phyloP scores from a whole-genome alignment of 2,888 invertebrate genomes.

The Callosobruchus maculatus region DNA sequence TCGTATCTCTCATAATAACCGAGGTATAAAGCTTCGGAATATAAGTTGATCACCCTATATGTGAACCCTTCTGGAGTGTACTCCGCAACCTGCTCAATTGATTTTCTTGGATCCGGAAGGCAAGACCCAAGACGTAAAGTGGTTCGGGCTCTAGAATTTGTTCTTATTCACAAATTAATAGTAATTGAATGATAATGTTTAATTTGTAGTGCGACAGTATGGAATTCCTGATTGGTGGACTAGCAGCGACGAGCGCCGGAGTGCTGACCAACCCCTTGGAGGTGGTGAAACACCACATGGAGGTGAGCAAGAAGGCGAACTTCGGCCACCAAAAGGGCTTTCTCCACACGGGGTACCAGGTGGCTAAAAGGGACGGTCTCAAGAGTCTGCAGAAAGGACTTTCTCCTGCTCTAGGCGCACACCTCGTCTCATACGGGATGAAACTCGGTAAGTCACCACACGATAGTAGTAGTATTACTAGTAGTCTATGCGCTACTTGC shows the following conservation, averaged over 20 bases:
- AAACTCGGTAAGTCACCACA: slow-evolving; percentile 19
- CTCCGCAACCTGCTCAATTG: too few relatives aligned
- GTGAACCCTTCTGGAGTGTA: too few relatives aligned
- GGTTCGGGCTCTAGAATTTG: too few relatives aligned
- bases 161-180: too few relatives aligned
- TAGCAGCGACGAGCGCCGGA: slow-evolving; percentile 25
- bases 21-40: too few relatives aligned
- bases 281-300: slow-evolving; percentile 28
- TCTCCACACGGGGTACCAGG: slow-evolving; percentile 18
- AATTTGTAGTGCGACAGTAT: slow-evolving; percentile 4
- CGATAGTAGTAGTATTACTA: too few relatives aligned
- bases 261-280: slow-evolving; percentile 25
- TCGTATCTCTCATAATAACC: too few relatives aligned
- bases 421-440: slow-evolving; percentile 24
- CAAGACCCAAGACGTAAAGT: too few relatives aligned
- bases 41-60: too few relatives aligned
- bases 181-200: too few relatives aligned
- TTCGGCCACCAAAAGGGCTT: slow-evolving; percentile 14
- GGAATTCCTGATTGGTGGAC: slow-evolving; percentile 26
- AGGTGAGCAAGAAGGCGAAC: slow-evolving; percentile 22
- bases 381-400: slow-evolving; percentile 24
- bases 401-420: slow-evolving; percentile 24
- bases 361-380: slow-evolving; percentile 20
- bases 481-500: too few relatives aligned
- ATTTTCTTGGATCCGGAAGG: too few relatives aligned